A percentile compares a stretch with the other conserved stretches of the same genome.
phyloP scores from a whole-genome alignment of 2,797 vertebrate species.

The Phalanger gymnotis region DNA sequence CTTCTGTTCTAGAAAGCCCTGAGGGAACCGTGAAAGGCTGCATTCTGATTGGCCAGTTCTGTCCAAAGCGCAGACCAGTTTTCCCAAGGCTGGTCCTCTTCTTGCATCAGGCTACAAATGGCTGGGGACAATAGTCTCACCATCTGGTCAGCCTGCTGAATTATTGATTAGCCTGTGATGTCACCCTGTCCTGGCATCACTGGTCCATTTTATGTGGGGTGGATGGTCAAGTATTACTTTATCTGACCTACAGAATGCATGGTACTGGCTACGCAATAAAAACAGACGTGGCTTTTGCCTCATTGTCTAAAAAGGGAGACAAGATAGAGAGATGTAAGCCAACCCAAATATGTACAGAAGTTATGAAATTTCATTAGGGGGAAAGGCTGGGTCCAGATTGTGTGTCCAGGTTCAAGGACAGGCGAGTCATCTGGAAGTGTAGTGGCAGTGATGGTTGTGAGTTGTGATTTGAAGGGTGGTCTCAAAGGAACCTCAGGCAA shows the following conservation, averaged over 20 bases:
- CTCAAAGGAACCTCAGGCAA: not conserved
- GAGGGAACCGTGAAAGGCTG: not conserved
- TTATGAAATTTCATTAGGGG: not conserved
- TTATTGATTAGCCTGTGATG: conserved; percentile 67
- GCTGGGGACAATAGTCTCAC: conserved; percentile 12
- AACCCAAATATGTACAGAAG: not conserved
- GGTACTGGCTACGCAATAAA: not conserved
- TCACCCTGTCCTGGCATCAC: conserved; percentile 16
- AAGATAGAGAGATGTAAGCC: not conserved
- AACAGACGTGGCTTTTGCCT: not conserved
- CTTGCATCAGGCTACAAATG: conserved; percentile 43
- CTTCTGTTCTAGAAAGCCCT: conserved; percentile 31
- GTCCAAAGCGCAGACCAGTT: not conserved
- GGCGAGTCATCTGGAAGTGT: not conserved
- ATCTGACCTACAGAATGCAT: not conserved
- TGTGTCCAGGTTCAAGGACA: not conserved
- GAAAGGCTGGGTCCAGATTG: not conserved
- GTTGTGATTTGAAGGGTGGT: not conserved
- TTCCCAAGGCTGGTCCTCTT: conserved; percentile 35
- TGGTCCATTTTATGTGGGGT: not conserved
- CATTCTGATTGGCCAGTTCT: not conserved
- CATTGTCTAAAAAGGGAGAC: not conserved
- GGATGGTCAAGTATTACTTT: not conserved
- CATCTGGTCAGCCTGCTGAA: conserved; percentile 58
- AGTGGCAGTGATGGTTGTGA: not conserved